Evolutionary conservation across 2,113 vertebrate species (phyloP), one percentile per base, ranked within the genome.

Genomic region (Anoura caudifer): DNA sequence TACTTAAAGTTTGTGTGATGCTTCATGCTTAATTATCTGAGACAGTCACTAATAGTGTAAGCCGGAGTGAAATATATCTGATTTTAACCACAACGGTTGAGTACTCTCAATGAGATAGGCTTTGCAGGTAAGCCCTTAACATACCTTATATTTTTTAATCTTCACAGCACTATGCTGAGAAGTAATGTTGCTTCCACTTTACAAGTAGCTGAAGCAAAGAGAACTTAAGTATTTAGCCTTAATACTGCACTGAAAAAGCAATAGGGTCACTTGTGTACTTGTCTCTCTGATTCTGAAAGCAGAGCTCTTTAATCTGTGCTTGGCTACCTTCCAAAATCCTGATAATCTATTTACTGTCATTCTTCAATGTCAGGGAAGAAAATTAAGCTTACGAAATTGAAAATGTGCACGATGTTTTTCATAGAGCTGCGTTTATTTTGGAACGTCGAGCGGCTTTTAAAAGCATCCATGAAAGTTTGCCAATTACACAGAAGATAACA

Each of bases 401-500:
- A 97, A 90, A 61, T 31, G 15, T 14, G 65, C 70, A 17, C 28
- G 52, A 6, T 76, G 17, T 79, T 84, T 89, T 92, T 73, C 43
- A n/a, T 43, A 41, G 11, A 67, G 50, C 24, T 52, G 38, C 56
- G 61, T 91, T 95, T 95, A 84, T 95, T 93, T 92, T 95, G 83
- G 67, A 96, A 94, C 59, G n/a, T 70, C 83, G 77, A 84, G 50
- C 81, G 83, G 7, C 76, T 81, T 94, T 91, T 82, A 91, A 97
- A 95, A 94, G 72, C 67, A 85, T 83, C 81, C 41, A 22, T 92
- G 92, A 96, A 94, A 76, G 77, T 92, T 90, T 96, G 90, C 67
- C 91, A 97, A 63, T 97, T 96, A 96, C 79, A 36, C 15, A 7
- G 87, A 97, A 92, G 82, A 92, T 95, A 73, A 72, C 63, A 84